Base-by-base conservation (phyloP, 2,888 invertebrate species). In the Drosophila birchii region DNA sequence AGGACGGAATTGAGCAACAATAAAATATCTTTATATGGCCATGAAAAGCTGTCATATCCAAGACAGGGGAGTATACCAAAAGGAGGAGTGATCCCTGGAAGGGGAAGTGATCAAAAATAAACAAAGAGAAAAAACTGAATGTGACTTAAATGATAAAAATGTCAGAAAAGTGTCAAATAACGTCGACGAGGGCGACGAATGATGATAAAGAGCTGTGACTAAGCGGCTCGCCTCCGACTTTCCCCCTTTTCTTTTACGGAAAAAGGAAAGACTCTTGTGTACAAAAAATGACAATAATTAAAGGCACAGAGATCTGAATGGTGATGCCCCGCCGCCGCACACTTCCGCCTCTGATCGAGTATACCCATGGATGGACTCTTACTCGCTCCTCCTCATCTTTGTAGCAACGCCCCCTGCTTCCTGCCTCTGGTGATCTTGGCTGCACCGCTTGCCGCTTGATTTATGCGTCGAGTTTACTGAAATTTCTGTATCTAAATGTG, bases 261-360 rank as follows among this genome's bases (percentile, higher is more conserved):
- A 53, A 58, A 58, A 29, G 29, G 11, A 47, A 47, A 47, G 38
- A 49, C 5, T 36, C 32, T 58, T 53, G 34, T 59, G 49, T 44
- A 44, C 61, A 80, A 79, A 81, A 78, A 81, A 80, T 80, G 75
- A 88, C 72, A 74, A 81, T 84, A 90, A 91, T 91, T 89, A 88
- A 91, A 90, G 80, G 86, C 91, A 89, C 89, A 89, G 79, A 89
- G 83, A 90, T 87, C 79, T 81, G 75, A 81, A 76, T 90, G 75
- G 53, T n/a, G 16, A 55, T 75, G 45, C 69, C 64, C 64, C 61
- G 44, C 49, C 38, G 12, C 36, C 47, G 47, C 47, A 26, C 57
- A 58, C 58, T 80, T 78, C 58, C 75, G 59, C 61, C 61, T 53
- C 41, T 64, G 76, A 88, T 88, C 84, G 66, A 54, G 69, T 79